phyloP scores from a whole-genome alignment of 2,797 vertebrate genomes.

The Sparus aurata region DNA sequence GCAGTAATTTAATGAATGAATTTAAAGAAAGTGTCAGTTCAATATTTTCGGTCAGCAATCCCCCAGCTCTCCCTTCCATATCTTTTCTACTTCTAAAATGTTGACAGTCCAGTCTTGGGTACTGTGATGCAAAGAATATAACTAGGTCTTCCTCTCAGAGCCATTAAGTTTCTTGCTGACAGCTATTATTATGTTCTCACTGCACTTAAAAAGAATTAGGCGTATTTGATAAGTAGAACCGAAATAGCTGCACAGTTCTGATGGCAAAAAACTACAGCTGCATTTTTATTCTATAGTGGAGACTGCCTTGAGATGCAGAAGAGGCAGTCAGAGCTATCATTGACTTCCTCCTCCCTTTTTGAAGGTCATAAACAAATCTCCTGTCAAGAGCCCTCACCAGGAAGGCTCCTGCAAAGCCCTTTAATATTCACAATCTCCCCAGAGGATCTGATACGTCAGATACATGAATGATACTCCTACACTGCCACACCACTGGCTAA shows the following conservation, averaged over 20 bases:
- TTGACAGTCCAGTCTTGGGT: slow-evolving; percentile 28
- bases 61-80: slow-evolving; percentile 29
- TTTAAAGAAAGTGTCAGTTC: slow-evolving; percentile 41
- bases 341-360: slow-evolving; percentile 68
- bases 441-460: slow-evolving; percentile 68
- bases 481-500: slow-evolving; percentile 64
- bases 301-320: slow-evolving; percentile 68
- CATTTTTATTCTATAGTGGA: slow-evolving; percentile 18
- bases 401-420: slow-evolving; percentile 67
- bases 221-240: slow-evolving; percentile 40
- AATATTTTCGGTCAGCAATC: slow-evolving; percentile 49
- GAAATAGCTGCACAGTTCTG: slow-evolving; percentile 24
- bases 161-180: slow-evolving; percentile 17
- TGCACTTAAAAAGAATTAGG: slow-evolving; percentile 40
- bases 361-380: slow-evolving; percentile 83
- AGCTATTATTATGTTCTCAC: slow-evolving; percentile 23
- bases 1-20: slow-evolving; percentile 49
- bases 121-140: slow-evolving; percentile 59
- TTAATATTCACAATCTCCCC: slow-evolving; percentile 81
- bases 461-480: slow-evolving; percentile 67
- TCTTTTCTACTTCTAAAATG: slow-evolving; percentile 43
- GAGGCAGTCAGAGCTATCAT: slow-evolving; percentile 61
- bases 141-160: slow-evolving; percentile 36
- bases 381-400: slow-evolving; percentile 69
- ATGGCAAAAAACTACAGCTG: slow-evolving; percentile 47